Conservation (phyloP, 2,113 vertebrate genomes). For the Crypturellus undulatus region DNA sequence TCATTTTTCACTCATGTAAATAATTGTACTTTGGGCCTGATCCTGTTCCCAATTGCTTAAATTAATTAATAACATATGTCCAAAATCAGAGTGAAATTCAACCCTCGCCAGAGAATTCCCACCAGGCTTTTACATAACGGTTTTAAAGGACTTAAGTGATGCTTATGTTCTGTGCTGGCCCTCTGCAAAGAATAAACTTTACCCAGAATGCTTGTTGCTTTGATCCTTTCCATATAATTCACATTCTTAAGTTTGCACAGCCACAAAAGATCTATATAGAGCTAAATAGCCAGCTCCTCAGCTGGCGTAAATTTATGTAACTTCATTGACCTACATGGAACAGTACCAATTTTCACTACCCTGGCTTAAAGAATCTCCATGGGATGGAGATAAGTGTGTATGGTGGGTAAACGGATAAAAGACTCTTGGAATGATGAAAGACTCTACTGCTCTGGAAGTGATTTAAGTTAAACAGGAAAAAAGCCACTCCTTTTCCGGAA, state of each 20-base stretch:
- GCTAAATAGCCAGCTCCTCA: conserved; percentile 64
- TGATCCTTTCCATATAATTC: conserved; percentile 63
- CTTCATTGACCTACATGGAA: conserved; percentile 69
- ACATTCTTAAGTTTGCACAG: conserved; percentile 61
- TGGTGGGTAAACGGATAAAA: conserved; percentile 68
- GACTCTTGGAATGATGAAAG: conserved; percentile 70
- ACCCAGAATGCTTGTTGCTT: conserved; percentile 68
- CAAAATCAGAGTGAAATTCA: conserved; percentile 63
- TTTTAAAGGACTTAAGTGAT: conserved; percentile 61
- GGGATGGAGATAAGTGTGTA: conserved; percentile 61
- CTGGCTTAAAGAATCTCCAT: conserved; percentile 66
- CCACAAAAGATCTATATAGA: conserved; percentile 63
- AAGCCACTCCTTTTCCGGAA: conserved; percentile 71
- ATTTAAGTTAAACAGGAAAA: conserved; percentile 70
- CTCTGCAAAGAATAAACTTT: conserved; percentile 73
- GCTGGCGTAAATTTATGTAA: conserved; percentile 72
- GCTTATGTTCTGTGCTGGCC: conserved; percentile 55
- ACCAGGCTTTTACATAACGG: conserved; percentile 55
- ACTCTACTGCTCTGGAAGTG: conserved; percentile 60
- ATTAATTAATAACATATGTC: conserved; percentile 71
- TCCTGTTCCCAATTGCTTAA: conserved; percentile 58
- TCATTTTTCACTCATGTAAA: conserved; percentile 19
- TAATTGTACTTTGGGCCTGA: conserved; percentile 46
- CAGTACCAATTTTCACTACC: conserved; percentile 64
- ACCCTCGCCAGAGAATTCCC: conserved; percentile 50